These are phyloP conservation scores for Stictonetta naevosa DNA, from an alignment of 2,113 vertebrate genomes.

Conservation along the genomic window DNA sequence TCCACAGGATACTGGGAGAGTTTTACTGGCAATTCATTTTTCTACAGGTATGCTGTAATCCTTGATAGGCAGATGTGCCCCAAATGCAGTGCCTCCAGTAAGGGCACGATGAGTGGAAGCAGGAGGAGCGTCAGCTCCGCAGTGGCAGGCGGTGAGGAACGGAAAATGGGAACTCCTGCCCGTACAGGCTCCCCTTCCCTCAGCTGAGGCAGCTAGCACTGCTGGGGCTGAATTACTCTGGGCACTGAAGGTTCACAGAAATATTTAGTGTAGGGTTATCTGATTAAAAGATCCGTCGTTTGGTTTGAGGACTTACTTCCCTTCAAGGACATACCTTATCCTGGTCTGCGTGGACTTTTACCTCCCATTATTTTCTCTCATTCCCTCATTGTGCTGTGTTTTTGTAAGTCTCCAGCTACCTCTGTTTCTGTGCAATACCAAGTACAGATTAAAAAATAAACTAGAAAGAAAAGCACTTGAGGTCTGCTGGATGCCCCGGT, in stretches of 20 bases:
- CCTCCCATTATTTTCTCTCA: neutral
- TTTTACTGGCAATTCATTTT: constrained; percentile 63
- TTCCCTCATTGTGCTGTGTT: neutral
- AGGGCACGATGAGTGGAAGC: neutral
- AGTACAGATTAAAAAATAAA: neutral
- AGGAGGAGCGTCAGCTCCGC: neutral
- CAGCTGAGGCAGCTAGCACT: neutral
- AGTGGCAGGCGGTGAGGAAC: neutral
- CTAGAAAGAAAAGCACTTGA: no score
- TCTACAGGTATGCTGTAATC: constrained; percentile 39
- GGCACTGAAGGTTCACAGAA: neutral
- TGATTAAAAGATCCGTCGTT: neutral
- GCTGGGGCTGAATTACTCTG: neutral
- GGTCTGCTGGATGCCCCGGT: neutral
- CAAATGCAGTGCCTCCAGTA: neutral
- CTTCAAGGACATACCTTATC: neutral
- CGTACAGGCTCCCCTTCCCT: neutral
- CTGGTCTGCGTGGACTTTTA: neutral
- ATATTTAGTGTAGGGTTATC: neutral
- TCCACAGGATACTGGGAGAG: neutral
- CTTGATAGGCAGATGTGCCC: neutral
- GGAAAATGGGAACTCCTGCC: neutral
- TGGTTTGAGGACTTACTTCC: neutral
- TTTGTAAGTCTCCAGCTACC: neutral
- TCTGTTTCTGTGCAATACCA: neutral